Evolutionary conservation across 2,888 invertebrate genomes (phyloP).

Genomic region (Xestia xanthographa): DNA sequence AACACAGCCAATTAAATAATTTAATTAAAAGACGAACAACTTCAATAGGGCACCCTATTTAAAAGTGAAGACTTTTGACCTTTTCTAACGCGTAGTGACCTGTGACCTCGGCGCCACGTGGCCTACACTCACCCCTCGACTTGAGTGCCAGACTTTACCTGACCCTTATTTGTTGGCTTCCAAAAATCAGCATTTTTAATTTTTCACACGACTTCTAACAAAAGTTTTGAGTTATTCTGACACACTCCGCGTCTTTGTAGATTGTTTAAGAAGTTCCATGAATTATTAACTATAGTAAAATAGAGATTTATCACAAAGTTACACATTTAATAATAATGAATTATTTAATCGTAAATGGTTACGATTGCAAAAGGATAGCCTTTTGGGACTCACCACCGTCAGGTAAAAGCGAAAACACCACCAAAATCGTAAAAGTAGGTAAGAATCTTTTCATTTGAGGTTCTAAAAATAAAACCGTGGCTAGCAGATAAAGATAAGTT

Average conservation of each 20-base stretch:
- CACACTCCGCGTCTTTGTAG: conserved; percentile 67
- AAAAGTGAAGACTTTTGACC: conserved; percentile 77
- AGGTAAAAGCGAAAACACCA: background rate
- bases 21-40: conserved; percentile 69
- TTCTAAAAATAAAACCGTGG: background rate
- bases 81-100: conserved; percentile 79
- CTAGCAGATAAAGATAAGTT: conserved; percentile 11
- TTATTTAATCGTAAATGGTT: background rate
- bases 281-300: conserved; percentile 26
- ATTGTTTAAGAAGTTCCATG: conserved; percentile 27
- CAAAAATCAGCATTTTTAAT: conserved; percentile 76
- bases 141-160: conserved; percentile 69
- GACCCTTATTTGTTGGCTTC: conserved; percentile 77
- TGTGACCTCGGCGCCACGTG: conserved; percentile 86
- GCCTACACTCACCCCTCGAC: conserved; percentile 69
- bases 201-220: conserved; percentile 73
- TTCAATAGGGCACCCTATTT: conserved; percentile 72
- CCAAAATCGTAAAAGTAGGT: background rate
- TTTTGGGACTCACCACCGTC: background rate
- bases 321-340: conserved; percentile 13
- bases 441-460: background rate
- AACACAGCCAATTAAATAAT: conserved; percentile 63
- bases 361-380: background rate
- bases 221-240: conserved; percentile 60
- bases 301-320: conserved; percentile 7